These are phyloP conservation scores for Ischnus inquisitorius DNA, from an alignment of 2,888 invertebrate genomes.

Conservation along the genomic window DNA sequence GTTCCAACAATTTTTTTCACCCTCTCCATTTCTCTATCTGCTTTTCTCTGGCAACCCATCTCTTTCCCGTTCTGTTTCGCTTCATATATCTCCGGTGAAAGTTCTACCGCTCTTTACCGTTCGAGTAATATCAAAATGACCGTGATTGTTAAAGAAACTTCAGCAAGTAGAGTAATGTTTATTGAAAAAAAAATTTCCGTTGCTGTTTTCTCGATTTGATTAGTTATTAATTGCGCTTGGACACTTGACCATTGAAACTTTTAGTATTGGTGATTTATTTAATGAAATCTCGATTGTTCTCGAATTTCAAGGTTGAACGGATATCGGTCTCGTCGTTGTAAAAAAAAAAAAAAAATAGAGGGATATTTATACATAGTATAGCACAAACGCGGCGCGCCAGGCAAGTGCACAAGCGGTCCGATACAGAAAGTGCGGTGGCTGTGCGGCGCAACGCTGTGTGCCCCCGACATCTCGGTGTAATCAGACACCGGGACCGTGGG, in stretches of 20 bases:
- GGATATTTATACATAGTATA: constrained; percentile 53
- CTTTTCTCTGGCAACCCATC: constrained; percentile 12
- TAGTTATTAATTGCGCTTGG: too few relatives aligned
- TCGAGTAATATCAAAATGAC: constrained; percentile 17
- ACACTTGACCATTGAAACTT: constrained; percentile 3
- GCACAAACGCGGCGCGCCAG: constrained; percentile 64
- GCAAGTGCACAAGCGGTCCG: constrained; percentile 59
- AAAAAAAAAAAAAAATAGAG: constrained; percentile 54
- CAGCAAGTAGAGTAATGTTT: not conserved
- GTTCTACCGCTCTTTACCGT: not conserved
- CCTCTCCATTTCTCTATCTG: constrained; percentile 7
- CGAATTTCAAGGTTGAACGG: constrained; percentile 73
- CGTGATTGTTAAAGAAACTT: not conserved
- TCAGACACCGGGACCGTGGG: constrained; percentile 81
- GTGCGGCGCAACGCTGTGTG: constrained; percentile 76
- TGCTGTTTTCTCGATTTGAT: not conserved
- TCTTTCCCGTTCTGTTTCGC: not conserved
- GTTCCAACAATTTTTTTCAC: constrained; percentile 66
- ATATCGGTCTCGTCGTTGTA: constrained; percentile 48
- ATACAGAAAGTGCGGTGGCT: constrained; percentile 77
- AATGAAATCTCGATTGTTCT: constrained; percentile 67
- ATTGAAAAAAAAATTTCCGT: not conserved
- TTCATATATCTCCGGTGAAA: not conserved
- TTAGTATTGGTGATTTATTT: not conserved
- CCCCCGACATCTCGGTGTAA: constrained; percentile 85